Evolutionary conservation across 2,888 invertebrate genomes (phyloP), one percentile per base, ranked within the genome.

Genomic region (Melieria omissa): DNA sequence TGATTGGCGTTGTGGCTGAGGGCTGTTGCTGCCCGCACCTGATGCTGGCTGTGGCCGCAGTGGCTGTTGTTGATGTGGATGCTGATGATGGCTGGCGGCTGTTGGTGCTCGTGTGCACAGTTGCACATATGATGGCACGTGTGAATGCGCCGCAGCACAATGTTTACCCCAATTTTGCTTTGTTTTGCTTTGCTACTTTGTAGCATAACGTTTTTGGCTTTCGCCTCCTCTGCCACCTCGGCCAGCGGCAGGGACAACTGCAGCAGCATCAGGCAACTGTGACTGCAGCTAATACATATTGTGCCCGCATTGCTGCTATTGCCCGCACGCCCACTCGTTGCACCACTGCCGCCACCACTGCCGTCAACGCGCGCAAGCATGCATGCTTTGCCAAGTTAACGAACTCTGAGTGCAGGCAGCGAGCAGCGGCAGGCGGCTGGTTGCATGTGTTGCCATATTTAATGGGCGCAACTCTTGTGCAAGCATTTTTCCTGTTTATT

Each of bases 91-190:
- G 66, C 29, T 52, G 65, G 62, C 44, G 44, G 64, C 9, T 45
- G 57, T 64, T 71, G 55, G 58, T 72, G 70, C 47, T 64, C 63
- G 54, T 71, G 69, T 66, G 70, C 29, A 29, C 29, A 57, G 71
- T 64, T 75, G 71, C 55, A 55, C 29, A 9, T 3, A 29, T 42
- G 5, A n/a, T 58, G 62, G 55, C 69, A 67, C 73, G 72, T 70
- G 73, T 73, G 63, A 29, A 47, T 63, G 55, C 45, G 47, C 68
- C 71, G 68, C 71, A 72, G 72, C 73, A 70, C 76, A 73, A 74
- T 81, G 79, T 80, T 83, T 82, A 83, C 82, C 80, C 84, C 83
- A 84, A 84, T 83, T 81, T 76, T 77, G 60, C 60, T 78, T 75
- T 69, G 66, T 76, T 74, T 74, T 76, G 73, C 72, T 72, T 76